phyloP scores from a whole-genome alignment of 2,888 invertebrate genomes.

The Antitype chi region DNA sequence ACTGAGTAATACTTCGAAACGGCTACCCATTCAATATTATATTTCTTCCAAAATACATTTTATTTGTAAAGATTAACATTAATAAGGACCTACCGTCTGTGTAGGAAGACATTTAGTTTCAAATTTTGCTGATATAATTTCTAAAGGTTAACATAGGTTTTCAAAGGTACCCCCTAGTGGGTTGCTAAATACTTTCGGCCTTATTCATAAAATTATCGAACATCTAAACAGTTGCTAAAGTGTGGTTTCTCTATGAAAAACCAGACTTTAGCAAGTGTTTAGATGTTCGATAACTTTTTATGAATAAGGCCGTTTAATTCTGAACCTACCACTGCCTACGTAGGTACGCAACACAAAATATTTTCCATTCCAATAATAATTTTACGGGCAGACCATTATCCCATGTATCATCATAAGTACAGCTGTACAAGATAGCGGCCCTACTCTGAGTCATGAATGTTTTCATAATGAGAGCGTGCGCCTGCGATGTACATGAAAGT shows the following conservation, averaged over 20 bases:
- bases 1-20: neutral
- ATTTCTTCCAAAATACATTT: slow-evolving; percentile 18
- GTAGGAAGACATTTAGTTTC: slow-evolving; percentile 32
- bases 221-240: too few species aligned
- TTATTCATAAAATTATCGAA: too few species aligned
- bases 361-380: slow-evolving; percentile 40
- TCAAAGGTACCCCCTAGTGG: slow-evolving; percentile 31
- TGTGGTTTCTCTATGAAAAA: too few species aligned
- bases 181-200: slow-evolving; percentile 36
- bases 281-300: too few species aligned
- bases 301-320: too few species aligned
- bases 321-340: slow-evolving; percentile 21
- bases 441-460: slow-evolving; percentile 70
- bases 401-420: slow-evolving; percentile 50
- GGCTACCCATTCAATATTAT: neutral
- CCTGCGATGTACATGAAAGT: slow-evolving; percentile 68
- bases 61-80: slow-evolving; percentile 15
- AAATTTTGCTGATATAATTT: slow-evolving; percentile 34
- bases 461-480: slow-evolving; percentile 72
- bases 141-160: slow-evolving; percentile 49
- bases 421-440: slow-evolving; percentile 61
- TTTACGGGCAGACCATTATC: slow-evolving; percentile 53
- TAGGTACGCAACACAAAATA: slow-evolving; percentile 14
- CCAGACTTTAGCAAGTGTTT: too few species aligned
- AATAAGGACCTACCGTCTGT: slow-evolving; percentile 3